Evolutionary conservation across 2,113 vertebrate genomes (phyloP).

Genomic region (Nothobranchius kuhntae): DNA sequence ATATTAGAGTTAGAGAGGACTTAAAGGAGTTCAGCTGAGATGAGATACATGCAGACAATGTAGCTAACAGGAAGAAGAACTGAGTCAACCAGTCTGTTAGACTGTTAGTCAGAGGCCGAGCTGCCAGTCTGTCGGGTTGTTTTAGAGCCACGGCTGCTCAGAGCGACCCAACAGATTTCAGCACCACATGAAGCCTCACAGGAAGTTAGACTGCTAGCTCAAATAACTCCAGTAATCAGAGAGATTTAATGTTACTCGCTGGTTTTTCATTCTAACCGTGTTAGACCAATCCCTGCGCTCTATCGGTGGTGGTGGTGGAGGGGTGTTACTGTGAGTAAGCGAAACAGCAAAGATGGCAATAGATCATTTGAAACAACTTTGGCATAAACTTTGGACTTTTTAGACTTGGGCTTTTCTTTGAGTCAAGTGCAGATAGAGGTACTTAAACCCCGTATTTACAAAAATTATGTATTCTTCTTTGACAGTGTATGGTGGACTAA

Average conservation of each 20-base stretch:
- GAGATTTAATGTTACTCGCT: slow-evolving; percentile 2
- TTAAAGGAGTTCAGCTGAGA: slow-evolving; percentile 32
- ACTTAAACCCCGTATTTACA: no score
- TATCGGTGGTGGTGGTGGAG: no score
- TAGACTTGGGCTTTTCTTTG: no score
- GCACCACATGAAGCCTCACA: neutral
- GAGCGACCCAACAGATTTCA: slow-evolving; percentile 16
- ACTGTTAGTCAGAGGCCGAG: slow-evolving; percentile 17
- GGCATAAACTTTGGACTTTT: no score
- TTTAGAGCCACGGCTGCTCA: slow-evolving; percentile 19
- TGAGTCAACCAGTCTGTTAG: slow-evolving; percentile 49
- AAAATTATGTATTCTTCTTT: no score
- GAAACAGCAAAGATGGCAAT: no score
- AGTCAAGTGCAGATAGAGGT: no score
- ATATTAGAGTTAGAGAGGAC: neutral
- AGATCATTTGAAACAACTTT: no score
- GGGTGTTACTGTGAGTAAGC: no score
- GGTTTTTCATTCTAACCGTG: no score
- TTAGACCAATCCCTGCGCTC: no score
- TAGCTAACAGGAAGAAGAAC: slow-evolving; percentile 28
- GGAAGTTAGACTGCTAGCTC: slow-evolving; percentile 6
- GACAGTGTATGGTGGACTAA: no score
- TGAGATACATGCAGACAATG: slow-evolving; percentile 37
- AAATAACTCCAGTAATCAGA: neutral
- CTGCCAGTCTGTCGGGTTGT: slow-evolving; percentile 32